Evolutionary conservation across 2,888 invertebrate species (phyloP).

Genomic region (Perdita meconis): DNA sequence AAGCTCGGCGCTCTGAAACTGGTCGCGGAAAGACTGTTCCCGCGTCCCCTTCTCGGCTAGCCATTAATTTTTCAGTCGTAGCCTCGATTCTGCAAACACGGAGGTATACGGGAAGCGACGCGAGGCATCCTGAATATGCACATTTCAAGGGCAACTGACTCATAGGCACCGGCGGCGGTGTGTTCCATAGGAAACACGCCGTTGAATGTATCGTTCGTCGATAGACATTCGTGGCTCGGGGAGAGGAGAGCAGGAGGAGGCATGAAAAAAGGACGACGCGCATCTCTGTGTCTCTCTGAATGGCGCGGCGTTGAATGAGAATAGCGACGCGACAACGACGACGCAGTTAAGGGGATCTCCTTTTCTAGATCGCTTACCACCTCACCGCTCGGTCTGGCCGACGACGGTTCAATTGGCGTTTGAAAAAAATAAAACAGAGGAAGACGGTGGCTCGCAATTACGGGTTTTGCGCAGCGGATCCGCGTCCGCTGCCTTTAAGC

Average conservation of each 20-base stretch:
- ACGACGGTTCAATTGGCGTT: conserved; percentile 34
- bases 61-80: conserved; percentile 46
- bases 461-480: conserved; percentile 1
- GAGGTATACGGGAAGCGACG: conserved; percentile 30
- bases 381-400: not conserved
- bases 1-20: conserved; percentile 14
- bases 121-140: conserved; percentile 72
- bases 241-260: conserved; percentile 2
- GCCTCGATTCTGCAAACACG: conserved; percentile 47
- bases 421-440: conserved; percentile 13
- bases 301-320: conserved; percentile 41
- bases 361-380: conserved; percentile 52
- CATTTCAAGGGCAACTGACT: conserved; percentile 79
- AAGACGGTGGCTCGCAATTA: conserved; percentile 5
- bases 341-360: conserved; percentile 63
- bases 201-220: conserved; percentile 72
- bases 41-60: not conserved
- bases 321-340: conserved; percentile 50
- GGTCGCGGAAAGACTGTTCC: conserved; percentile 5
- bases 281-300: conserved; percentile 34
- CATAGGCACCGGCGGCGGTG: conserved; percentile 71
- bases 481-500: not conserved
- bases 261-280: conserved; percentile 36
- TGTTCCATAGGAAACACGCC: conserved; percentile 75
- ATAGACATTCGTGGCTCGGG: conserved; percentile 11